Percentiles rank a stretch among this genome's conserved stretches.
These are phyloP conservation scores for Macrosteles quadrilineatus DNA, from an alignment of 1,140 invertebrate species.

Conservation along the genomic window DNA sequence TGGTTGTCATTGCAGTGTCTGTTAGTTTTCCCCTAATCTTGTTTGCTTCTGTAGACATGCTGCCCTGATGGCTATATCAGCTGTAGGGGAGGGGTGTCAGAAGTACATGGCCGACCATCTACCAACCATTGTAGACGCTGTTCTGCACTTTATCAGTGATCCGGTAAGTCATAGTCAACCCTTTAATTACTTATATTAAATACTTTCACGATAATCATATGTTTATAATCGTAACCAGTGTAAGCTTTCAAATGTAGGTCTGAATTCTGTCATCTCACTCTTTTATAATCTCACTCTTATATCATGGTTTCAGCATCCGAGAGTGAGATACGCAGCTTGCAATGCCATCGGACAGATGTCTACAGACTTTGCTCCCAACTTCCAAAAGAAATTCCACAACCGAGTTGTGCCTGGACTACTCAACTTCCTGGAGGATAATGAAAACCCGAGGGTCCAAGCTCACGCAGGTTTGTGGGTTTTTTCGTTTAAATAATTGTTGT, in stretches of 20 bases:
- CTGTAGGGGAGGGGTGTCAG: constrained; percentile 97
- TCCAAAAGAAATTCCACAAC: constrained; percentile 98
- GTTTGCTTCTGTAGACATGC: constrained; percentile 80
- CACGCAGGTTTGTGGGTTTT: no score
- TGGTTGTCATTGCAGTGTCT: no score
- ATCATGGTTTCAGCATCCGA: constrained; percentile 81
- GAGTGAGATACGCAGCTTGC: constrained; percentile 95
- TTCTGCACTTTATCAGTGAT: constrained; percentile 87
- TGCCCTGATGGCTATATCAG: constrained; percentile 97
- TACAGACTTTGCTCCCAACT: constrained; percentile 94
- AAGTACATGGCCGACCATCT: constrained; percentile 97
- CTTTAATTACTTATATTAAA: constrained; percentile 16
- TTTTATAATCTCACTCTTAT: no score
- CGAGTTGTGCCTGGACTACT: constrained; percentile 91
- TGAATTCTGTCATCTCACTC: neutral
- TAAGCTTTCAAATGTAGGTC: constrained; percentile 9
- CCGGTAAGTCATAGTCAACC: constrained; percentile 57
- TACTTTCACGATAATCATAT: no score
- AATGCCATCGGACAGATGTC: constrained; percentile 99
- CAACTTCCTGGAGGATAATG: constrained; percentile 85
- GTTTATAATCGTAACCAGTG: neutral
- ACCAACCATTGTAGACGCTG: constrained; percentile 84
- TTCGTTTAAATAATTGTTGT: constrained; percentile 17
- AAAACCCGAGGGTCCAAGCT: constrained; percentile 91
- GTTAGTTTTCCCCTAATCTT: no score